Conservation (phyloP, 2,888 invertebrate genomes). For the Lycophotia porphyrea region DNA sequence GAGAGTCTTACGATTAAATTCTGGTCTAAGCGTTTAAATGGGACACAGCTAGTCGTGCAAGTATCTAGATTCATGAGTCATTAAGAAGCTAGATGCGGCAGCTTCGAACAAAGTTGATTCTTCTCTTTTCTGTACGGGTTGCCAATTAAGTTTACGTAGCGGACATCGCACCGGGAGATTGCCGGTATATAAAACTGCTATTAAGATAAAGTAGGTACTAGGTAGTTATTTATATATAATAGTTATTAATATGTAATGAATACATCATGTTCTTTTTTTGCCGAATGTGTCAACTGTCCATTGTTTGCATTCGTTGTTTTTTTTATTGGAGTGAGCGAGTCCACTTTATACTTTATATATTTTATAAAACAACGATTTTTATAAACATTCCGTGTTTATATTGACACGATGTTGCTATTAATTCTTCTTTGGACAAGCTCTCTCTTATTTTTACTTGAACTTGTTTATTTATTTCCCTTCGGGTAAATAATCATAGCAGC, state of each 20-base stretch:
- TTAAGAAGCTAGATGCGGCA: constrained; percentile 55
- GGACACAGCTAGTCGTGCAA: constrained; percentile 33
- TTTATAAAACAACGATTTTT: constrained; percentile 2
- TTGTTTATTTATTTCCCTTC: constrained; percentile 7
- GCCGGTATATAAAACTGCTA: constrained; percentile 25
- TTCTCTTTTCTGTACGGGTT: constrained; percentile 39
- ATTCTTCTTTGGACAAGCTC: not conserved
- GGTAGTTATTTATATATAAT: constrained; percentile 3
- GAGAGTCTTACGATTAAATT: constrained; percentile 35
- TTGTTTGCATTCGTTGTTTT: constrained; percentile 33
- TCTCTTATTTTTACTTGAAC: not conserved
- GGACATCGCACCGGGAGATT: constrained; percentile 21
- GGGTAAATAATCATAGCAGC: not conserved
- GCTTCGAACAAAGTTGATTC: constrained; percentile 54
- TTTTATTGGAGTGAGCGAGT: constrained; percentile 25
- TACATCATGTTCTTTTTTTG: constrained; percentile 28
- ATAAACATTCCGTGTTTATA: constrained; percentile 11
- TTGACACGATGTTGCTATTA: not conserved
- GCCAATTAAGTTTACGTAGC: constrained; percentile 51
- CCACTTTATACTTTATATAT: constrained; percentile 9
- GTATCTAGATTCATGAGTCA: constrained; percentile 58
- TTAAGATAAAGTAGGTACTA: constrained; percentile 19
- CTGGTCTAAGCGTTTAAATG: constrained; percentile 45
- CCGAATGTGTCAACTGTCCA: constrained; percentile 18
- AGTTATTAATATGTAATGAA: too few relatives aligned